These are phyloP conservation scores for Drosophila crucigera DNA, from an alignment of 2,888 invertebrate genomes.

Conservation along the genomic window DNA sequence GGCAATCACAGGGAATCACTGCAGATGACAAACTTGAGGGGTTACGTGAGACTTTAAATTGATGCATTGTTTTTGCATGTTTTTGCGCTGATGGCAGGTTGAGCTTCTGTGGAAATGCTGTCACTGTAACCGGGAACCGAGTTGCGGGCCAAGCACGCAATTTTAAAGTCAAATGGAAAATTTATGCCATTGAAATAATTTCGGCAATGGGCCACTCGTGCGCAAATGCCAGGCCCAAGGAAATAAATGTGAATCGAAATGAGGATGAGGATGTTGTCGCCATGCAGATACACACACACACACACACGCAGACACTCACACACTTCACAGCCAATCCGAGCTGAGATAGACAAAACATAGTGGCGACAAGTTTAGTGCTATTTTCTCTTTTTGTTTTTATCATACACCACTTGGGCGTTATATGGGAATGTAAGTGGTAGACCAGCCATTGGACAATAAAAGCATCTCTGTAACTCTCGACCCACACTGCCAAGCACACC, in stretches of 20 bases:
- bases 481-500: slow-evolving; percentile 13
- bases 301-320: not conserved
- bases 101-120: slow-evolving; percentile 3
- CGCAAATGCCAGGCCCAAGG: slow-evolving; percentile 64
- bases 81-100: slow-evolving; percentile 21
- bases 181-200: slow-evolving; percentile 70
- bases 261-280: slow-evolving; percentile 20
- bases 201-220: slow-evolving; percentile 78
- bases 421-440: slow-evolving; percentile 27
- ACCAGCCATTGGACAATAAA: slow-evolving; percentile 20
- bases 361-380: slow-evolving; percentile 67
- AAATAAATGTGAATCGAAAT: slow-evolving; percentile 26
- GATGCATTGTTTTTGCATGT: slow-evolving; percentile 73
- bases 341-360: slow-evolving; percentile 24
- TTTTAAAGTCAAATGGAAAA: slow-evolving; percentile 65
- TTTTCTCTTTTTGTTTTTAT: slow-evolving; percentile 20
- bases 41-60: slow-evolving; percentile 62
- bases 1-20: slow-evolving; percentile 65
- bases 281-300: slow-evolving; percentile 13
- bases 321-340: slow-evolving; percentile 22
- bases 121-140: slow-evolving; percentile 17
- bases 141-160: slow-evolving; percentile 43
- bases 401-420: slow-evolving; percentile 27
- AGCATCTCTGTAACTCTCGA: slow-evolving; percentile 14
- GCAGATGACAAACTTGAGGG: slow-evolving; percentile 43